Evolutionary conservation across 2,888 invertebrate genomes (phyloP).

Genomic region (Metallyticus violacea): DNA sequence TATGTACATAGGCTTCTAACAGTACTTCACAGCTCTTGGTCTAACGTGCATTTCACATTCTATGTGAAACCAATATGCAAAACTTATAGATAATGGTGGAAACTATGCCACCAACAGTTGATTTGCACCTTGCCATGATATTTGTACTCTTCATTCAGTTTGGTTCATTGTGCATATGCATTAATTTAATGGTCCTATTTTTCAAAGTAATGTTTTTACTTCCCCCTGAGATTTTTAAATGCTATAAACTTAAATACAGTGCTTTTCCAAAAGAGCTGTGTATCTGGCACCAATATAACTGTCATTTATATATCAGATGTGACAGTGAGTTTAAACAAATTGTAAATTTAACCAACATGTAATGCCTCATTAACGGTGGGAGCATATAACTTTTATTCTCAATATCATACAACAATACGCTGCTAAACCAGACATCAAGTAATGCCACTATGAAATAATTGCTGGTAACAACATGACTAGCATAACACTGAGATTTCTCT

Average conservation of each 20-base stretch:
- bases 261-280: not conserved
- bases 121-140: not conserved
- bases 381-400: not conserved
- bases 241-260: not conserved
- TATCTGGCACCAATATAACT: not conserved
- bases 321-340: not conserved
- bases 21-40: not conserved
- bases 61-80: not conserved
- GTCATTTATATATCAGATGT: too few species aligned
- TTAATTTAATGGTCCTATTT: constrained; percentile 3
- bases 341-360: not conserved
- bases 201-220: not conserved
- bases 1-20: not conserved
- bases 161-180: not conserved
- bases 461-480: constrained; percentile 16
- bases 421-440: not conserved
- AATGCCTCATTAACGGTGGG: not conserved
- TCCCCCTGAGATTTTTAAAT: constrained; percentile 14
- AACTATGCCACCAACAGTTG: not conserved
- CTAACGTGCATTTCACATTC: not conserved
- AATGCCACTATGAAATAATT: constrained; percentile 8
- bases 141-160: constrained; percentile 7
- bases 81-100: not conserved
- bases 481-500: constrained; percentile 4
- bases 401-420: not conserved